Percentiles rank a stretch among this genome's conserved stretches.
phyloP scores from a whole-genome alignment of 2,888 invertebrate genomes.

The Alcis repandata region DNA sequence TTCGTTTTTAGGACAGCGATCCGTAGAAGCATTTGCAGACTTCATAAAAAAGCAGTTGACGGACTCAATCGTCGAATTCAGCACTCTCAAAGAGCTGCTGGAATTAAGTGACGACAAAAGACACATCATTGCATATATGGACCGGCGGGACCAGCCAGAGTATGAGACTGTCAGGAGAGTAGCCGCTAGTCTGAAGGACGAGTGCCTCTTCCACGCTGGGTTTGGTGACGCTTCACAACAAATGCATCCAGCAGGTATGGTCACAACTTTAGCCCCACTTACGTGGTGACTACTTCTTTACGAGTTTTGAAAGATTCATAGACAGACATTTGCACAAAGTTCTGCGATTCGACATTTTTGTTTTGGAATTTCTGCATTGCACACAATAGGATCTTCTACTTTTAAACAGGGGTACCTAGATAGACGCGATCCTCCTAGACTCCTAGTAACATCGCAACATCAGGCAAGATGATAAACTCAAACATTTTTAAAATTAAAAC shows the following conservation, averaged over 20 bases:
- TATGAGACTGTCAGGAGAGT: conserved; percentile 93
- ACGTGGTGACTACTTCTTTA: too few species aligned
- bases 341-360: too few species aligned
- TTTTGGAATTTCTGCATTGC: too few species aligned
- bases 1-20: conserved; percentile 88
- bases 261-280: background rate
- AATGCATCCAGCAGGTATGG: conserved; percentile 93
- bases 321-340: too few species aligned
- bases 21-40: conserved; percentile 95
- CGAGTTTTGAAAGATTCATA: too few species aligned
- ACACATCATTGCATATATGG: conserved; percentile 96
- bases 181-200: conserved; percentile 96
- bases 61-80: conserved; percentile 93
- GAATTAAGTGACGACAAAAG: conserved; percentile 93
- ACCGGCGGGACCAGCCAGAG: conserved; percentile 91
- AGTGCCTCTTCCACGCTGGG: conserved; percentile 97
- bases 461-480: too few species aligned
- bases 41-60: conserved; percentile 96
- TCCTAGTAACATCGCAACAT: too few species aligned
- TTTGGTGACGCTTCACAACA: conserved; percentile 93
- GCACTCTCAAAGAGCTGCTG: conserved; percentile 90
- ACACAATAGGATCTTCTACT: too few species aligned
- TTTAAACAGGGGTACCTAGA: too few species aligned
- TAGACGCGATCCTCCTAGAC: too few species aligned
- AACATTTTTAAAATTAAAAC: too few species aligned